Base-by-base conservation (phyloP, 1,140 invertebrate genomes). In the Araneus ventricosus region DNA sequence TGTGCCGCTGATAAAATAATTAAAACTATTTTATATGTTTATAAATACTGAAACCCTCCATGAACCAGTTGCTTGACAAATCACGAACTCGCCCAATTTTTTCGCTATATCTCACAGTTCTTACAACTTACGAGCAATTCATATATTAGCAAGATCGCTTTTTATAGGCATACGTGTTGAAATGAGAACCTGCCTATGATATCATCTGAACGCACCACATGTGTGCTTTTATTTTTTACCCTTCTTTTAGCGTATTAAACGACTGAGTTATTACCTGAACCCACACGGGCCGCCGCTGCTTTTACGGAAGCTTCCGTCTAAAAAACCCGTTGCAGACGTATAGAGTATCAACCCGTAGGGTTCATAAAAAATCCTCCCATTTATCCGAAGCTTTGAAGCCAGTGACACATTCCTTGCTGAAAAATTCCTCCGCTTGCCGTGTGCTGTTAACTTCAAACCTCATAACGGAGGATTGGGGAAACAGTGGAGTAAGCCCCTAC, bases 401-500 rank as follows among this genome's bases (percentile, higher is more conserved):
- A 90, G 88, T 90, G 89, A 90, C 89, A 90, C 79, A 61, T 90
- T 84, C 34, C 27, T n/a, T 17, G 20, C 34, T 52, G 89, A 80
- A 90, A 90, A 80, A 52, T 84, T 63, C 89, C 75, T 82, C 20
- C 70, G 89, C 34, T 39, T 90, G 89, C 79, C 89, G 59, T 84
- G 10, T 84, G 30, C 57, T 57, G 89, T 90, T 90, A 90, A 90
- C 89, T 61, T 90, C 88, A 90, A 90, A 75, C 34, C 24, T 84
- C 70, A 61, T 59, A 39, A 82, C 70, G 34, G 20, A 34, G 30
- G 45, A 52, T 52, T 37, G 30, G 30, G 27, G 34, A 17, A 20
- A 37, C 6, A 90, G 80, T 59, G n/a, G 59, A 79, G 39, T 39
- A 39, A 82, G 10, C 34, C 14, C 30, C 39, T 22, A 17, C 45